Evolutionary conservation across 2,797 vertebrate genomes (phyloP).

Genomic region (Galagoides demidoff): DNA sequence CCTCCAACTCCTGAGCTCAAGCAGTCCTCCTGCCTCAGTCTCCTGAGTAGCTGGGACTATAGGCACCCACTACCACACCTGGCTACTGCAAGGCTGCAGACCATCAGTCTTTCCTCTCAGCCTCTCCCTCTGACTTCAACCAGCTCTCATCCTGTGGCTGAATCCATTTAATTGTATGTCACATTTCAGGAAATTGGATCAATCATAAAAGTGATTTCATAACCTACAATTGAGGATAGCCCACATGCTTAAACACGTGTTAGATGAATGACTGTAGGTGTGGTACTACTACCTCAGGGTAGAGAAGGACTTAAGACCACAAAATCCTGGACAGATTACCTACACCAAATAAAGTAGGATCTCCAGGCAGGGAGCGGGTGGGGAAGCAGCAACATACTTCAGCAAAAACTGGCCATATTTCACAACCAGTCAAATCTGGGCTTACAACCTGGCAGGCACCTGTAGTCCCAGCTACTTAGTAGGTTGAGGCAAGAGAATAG

Average conservation of each 20-base stretch:
- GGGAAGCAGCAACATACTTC: neutral
- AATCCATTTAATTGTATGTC: neutral
- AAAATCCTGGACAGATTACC: neutral
- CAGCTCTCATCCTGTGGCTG: neutral
- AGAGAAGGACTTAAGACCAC: neutral
- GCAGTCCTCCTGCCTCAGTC: too few relatives aligned
- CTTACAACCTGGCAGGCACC: neutral
- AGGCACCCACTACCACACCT: neutral
- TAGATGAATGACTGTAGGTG: neutral
- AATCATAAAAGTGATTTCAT: slow-evolving; percentile 2
- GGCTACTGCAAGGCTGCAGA: neutral
- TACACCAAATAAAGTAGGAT: neutral
- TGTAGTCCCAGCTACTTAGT: neutral
- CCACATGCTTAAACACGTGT: neutral
- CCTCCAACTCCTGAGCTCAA: neutral
- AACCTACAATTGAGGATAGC: neutral
- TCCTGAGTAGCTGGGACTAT: too few relatives aligned
- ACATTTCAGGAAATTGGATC: neutral
- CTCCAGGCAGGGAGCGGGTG: neutral
- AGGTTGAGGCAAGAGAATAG: neutral
- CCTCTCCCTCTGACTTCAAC: neutral
- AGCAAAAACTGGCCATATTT: neutral
- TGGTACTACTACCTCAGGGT: neutral
- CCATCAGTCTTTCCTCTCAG: neutral
- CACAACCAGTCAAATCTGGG: neutral